Conservation (phyloP, 2,888 invertebrate genomes). For the Anthrax anthrax region DNA sequence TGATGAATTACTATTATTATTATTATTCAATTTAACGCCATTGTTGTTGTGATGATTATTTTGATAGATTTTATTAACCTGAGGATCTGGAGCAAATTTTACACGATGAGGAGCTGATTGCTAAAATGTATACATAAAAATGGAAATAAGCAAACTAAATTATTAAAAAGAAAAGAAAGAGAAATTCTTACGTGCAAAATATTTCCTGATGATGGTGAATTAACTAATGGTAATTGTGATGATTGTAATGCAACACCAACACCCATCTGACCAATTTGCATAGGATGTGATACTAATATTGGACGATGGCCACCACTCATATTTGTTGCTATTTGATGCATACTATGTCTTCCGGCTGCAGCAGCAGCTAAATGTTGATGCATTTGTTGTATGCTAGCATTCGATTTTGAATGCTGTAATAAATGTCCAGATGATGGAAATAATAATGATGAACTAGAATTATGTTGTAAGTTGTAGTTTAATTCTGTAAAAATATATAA, state of each 20-base stretch:
- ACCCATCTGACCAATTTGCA: conserved; percentile 23
- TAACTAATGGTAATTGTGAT: conserved; percentile 26
- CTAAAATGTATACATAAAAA: conserved; percentile 8
- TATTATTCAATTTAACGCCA: conserved; percentile 16
- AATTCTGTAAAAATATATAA: conserved; percentile 25
- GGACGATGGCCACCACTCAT: conserved; percentile 27
- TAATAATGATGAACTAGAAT: conserved; percentile 34
- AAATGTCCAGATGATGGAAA: conserved; percentile 21
- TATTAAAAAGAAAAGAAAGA: not conserved
- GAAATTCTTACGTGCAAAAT: conserved; percentile 43
- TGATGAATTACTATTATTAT: conserved; percentile 13
- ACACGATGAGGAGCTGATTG: conserved; percentile 25
- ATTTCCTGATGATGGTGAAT: conserved; percentile 59
- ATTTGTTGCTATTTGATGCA: conserved; percentile 9
- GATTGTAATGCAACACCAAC: conserved; percentile 20
- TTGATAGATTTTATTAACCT: conserved; percentile 23
- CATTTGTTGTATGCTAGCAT: conserved; percentile 41
- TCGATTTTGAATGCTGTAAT: conserved; percentile 37
- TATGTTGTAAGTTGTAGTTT: conserved; percentile 36
- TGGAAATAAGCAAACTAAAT: not conserved
- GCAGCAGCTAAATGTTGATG: conserved; percentile 28
- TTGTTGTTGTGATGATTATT: conserved; percentile 6
- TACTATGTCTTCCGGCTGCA: conserved; percentile 18
- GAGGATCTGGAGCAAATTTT: conserved; percentile 32
- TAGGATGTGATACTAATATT: conserved; percentile 31